Evolutionary conservation across 2,888 invertebrate species (phyloP).

Genomic region (Diogma glabrata): DNA sequence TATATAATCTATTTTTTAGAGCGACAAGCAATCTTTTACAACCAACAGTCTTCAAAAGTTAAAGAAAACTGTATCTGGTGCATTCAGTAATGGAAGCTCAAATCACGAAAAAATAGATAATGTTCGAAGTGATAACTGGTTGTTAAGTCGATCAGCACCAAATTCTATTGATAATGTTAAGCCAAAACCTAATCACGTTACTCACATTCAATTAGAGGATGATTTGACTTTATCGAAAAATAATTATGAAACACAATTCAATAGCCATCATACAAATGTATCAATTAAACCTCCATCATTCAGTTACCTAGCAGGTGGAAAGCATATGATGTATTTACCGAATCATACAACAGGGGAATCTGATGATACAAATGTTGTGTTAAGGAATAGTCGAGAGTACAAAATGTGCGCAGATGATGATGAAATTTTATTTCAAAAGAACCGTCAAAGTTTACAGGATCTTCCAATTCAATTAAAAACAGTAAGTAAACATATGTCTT

Average conservation of each 20-base stretch:
- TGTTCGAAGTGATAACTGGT: slow-evolving; percentile 54
- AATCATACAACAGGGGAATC: slow-evolving; percentile 27
- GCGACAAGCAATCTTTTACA: slow-evolving; percentile 9
- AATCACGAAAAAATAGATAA: slow-evolving; percentile 28
- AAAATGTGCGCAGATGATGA: background rate
- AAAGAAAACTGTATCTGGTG: slow-evolving; percentile 56
- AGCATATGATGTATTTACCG: slow-evolving; percentile 66
- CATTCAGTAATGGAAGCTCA: slow-evolving; percentile 36
- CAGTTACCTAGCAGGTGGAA: slow-evolving; percentile 51
- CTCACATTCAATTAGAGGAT: background rate
- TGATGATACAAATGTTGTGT: slow-evolving; percentile 24
- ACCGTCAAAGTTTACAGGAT: slow-evolving; percentile 16
- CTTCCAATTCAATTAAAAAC: too few species aligned
- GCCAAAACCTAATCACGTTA: background rate
- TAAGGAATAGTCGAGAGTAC: background rate
- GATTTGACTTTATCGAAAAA: background rate
- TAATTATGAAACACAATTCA: slow-evolving; percentile 2
- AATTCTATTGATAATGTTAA: slow-evolving; percentile 50
- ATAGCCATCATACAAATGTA: background rate
- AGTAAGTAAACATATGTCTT: too few species aligned
- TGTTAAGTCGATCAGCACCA: slow-evolving; percentile 67
- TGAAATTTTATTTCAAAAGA: background rate
- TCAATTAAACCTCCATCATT: slow-evolving; percentile 30
- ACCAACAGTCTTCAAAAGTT: slow-evolving; percentile 51
- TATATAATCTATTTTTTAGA: background rate